Percentiles rank a stretch among this genome's conserved stretches.
Conservation (phyloP, 37 sponge, comb jelly and placozoan species). For the Geodia barretti region DNA sequence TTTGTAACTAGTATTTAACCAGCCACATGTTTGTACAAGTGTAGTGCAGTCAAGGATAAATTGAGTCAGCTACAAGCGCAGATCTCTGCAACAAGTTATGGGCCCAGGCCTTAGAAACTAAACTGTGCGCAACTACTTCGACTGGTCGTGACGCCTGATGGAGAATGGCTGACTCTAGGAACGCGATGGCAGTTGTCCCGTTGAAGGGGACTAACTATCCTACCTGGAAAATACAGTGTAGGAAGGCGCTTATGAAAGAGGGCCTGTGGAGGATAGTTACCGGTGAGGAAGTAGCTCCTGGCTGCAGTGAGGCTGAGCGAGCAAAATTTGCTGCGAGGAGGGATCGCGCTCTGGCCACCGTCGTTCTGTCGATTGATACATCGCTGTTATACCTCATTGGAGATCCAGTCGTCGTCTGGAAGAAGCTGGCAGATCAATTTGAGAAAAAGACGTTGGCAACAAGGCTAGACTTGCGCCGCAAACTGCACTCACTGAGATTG, state of each 20-base stretch:
- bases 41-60: no score
- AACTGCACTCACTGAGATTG: slow-evolving; percentile 42
- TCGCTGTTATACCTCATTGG: slow-evolving; percentile 56
- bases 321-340: slow-evolving; percentile 33
- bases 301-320: slow-evolving; percentile 1
- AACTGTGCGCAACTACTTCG: background rate
- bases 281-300: slow-evolving; percentile 20
- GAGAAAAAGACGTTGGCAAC: slow-evolving; percentile 60
- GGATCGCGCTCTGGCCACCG: slow-evolving; percentile 45
- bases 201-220: slow-evolving; percentile 55
- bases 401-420: slow-evolving; percentile 41
- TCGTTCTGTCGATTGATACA: slow-evolving; percentile 52
- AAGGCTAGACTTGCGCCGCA: slow-evolving; percentile 24
- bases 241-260: slow-evolving; percentile 52
- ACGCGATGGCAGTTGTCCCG: slow-evolving; percentile 39
- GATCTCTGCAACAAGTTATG: slow-evolving; percentile 20
- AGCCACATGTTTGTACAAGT: no score
- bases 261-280: slow-evolving; percentile 49
- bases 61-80: no score
- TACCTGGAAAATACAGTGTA: slow-evolving; percentile 60
- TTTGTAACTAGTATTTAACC: no score
- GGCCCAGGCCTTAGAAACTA: slow-evolving; percentile 2
- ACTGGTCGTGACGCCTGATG: background rate
- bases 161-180: background rate
- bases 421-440: slow-evolving; percentile 39